Evolutionary conservation across 2,888 invertebrate species (phyloP).

Genomic region (Microctonus hyperodae): DNA sequence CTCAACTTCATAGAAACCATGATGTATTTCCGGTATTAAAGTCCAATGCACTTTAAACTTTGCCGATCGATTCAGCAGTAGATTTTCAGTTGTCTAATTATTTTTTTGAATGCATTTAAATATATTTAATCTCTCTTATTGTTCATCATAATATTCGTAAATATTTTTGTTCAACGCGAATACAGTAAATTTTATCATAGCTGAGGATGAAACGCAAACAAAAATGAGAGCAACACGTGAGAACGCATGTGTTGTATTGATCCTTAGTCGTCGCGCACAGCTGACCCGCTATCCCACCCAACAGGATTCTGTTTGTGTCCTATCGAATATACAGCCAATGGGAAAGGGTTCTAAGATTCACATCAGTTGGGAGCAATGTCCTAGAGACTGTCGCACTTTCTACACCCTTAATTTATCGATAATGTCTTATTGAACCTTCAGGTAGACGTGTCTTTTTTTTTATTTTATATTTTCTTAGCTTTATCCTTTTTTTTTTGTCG

Average conservation of each 20-base stretch:
- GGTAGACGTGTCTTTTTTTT: neutral
- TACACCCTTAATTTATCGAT: neutral
- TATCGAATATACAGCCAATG: neutral
- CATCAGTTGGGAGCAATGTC: conserved; percentile 9
- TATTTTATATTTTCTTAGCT: neutral
- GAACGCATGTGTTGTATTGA: conserved; percentile 47
- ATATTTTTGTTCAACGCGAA: neutral
- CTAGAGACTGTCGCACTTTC: neutral
- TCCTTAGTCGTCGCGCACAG: conserved; percentile 42
- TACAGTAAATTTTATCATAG: neutral
- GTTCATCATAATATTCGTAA: too few species aligned
- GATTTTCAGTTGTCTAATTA: neutral
- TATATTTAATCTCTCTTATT: neutral
- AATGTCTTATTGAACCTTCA: neutral
- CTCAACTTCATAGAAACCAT: neutral
- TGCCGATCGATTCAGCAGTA: neutral
- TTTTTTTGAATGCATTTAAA: neutral
- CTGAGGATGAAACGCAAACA: conserved; percentile 11
- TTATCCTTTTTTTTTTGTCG: neutral
- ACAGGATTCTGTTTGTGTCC: neutral
- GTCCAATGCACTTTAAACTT: neutral
- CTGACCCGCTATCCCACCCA: conserved; percentile 43
- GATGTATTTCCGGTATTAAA: neutral
- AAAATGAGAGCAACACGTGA: conserved; percentile 48
- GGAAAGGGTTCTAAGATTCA: neutral